Evolutionary conservation across 2,113 vertebrate genomes (phyloP).

Genomic region (Mobula hypostoma): DNA sequence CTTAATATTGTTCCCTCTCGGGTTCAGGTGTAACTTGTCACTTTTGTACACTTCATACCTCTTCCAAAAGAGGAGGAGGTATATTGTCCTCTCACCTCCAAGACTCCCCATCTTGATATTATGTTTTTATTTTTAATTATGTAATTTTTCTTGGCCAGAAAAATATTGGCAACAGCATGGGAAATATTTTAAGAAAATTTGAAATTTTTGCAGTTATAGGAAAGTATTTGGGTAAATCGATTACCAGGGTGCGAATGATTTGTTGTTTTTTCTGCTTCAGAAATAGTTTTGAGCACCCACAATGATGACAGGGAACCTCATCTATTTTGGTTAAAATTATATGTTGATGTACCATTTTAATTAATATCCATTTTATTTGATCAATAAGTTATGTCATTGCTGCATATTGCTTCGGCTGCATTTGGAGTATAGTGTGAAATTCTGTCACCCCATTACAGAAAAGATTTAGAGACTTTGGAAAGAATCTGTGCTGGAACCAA

Average conservation of each 20-base stretch:
- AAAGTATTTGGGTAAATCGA: too few species aligned
- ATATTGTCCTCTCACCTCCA: not conserved
- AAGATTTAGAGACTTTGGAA: too few species aligned
- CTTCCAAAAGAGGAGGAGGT: too few species aligned
- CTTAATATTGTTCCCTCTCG: too few species aligned
- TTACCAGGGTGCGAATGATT: not conserved
- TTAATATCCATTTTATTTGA: not conserved
- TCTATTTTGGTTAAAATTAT: not conserved
- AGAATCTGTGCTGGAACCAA: too few species aligned
- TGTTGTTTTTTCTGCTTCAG: not conserved
- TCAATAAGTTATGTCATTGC: too few species aligned
- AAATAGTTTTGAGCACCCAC: not conserved
- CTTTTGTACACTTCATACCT: too few species aligned
- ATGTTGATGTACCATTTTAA: not conserved
- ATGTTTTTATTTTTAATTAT: not conserved
- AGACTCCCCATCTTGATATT: not conserved
- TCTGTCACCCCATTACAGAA: too few species aligned
- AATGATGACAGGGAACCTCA: not conserved
- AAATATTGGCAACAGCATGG: constrained; percentile 40
- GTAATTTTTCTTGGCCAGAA: constrained; percentile 38
- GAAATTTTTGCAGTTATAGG: constrained; percentile 41
- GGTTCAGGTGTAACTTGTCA: too few species aligned
- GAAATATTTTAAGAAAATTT: constrained; percentile 41
- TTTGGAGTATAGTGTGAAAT: too few species aligned
- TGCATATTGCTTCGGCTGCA: too few species aligned